Percentiles rank a stretch among this genome's conserved stretches.
phyloP scores from a whole-genome alignment of 35 echinoderm and acorn worm species.

The Stichopus chloronotus region DNA sequence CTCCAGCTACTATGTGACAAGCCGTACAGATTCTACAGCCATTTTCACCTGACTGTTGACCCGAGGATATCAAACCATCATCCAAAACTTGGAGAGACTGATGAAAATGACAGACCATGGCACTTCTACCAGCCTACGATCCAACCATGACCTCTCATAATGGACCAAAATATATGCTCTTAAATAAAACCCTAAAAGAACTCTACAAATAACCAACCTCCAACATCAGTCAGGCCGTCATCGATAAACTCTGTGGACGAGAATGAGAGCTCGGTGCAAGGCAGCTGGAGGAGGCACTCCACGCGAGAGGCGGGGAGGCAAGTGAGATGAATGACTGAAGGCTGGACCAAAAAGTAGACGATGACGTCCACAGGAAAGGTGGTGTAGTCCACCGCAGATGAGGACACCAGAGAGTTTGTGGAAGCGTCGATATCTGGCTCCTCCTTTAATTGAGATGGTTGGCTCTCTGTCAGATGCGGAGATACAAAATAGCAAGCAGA shows the following conservation, averaged over 20 bases:
- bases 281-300: constrained; percentile 89
- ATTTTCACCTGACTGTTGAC: too few species aligned
- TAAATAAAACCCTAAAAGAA: not conserved
- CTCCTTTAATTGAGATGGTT: not conserved
- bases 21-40: too few species aligned
- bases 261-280: constrained; percentile 86
- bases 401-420: constrained; percentile 93
- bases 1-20: too few species aligned
- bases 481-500: too few species aligned
- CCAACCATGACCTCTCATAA: too few species aligned
- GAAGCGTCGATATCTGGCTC: constrained; percentile 72
- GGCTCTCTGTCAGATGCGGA: not conserved
- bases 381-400: constrained; percentile 80
- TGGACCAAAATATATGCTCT: too few species aligned
- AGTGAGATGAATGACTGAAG: constrained; percentile 84
- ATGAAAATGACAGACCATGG: too few species aligned
- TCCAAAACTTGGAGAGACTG: too few species aligned
- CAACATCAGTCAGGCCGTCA: not conserved
- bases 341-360: constrained; percentile 87
- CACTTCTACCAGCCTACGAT: too few species aligned
- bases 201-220: not conserved
- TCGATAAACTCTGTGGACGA: constrained; percentile 66
- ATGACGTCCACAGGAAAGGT: constrained; percentile 96
- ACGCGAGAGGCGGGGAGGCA: constrained; percentile 90
- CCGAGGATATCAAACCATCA: too few species aligned